Percentiles rank a stretch among this genome's conserved stretches.
These are phyloP conservation scores for Drosophila jambulina DNA, from an alignment of 1,140 invertebrate species.

Conservation along the genomic window DNA sequence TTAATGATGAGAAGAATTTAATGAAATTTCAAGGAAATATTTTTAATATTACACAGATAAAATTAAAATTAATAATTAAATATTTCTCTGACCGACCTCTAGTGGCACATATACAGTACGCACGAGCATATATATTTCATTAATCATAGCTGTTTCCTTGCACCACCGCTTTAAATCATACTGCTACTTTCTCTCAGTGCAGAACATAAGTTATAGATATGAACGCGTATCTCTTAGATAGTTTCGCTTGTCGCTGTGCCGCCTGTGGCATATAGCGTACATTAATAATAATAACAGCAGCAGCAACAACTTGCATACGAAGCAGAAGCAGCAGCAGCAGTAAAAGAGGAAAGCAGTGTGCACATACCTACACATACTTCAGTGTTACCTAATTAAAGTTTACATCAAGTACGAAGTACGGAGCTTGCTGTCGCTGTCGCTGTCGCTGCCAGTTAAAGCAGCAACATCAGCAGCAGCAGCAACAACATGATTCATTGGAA, in stretches of 20 bases:
- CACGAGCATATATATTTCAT: too few species aligned
- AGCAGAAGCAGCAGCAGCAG: slow-evolving; percentile 2
- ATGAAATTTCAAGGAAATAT: not conserved
- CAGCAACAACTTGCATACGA: slow-evolving; percentile 41
- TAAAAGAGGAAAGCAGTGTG: slow-evolving; percentile 23
- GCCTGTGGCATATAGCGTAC: slow-evolving; percentile 44
- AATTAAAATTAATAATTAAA: too few species aligned
- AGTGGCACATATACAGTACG: too few species aligned
- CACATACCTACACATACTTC: slow-evolving; percentile 78
- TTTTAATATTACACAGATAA: too few species aligned
- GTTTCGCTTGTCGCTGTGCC: slow-evolving; percentile 51
- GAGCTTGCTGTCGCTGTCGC: slow-evolving; percentile 64
- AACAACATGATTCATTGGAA: slow-evolving; percentile 79
- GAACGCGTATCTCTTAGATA: slow-evolving; percentile 69
- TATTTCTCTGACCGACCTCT: too few species aligned
- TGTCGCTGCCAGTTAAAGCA: slow-evolving; percentile 39
- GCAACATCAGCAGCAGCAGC: slow-evolving; percentile 46
- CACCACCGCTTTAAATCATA: not conserved
- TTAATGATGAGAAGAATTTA: not conserved
- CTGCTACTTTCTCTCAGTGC: slow-evolving; percentile 45
- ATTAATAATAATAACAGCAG: slow-evolving; percentile 64
- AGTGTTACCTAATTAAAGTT: slow-evolving; percentile 84
- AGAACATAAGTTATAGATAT: slow-evolving; percentile 43
- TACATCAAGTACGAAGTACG: slow-evolving; percentile 53
- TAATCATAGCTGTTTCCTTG: too few species aligned